Percentiles rank a stretch among this genome's conserved stretches.
Conservation (phyloP, 2,888 invertebrate genomes). For the Psylliodes chrysocephalus region DNA sequence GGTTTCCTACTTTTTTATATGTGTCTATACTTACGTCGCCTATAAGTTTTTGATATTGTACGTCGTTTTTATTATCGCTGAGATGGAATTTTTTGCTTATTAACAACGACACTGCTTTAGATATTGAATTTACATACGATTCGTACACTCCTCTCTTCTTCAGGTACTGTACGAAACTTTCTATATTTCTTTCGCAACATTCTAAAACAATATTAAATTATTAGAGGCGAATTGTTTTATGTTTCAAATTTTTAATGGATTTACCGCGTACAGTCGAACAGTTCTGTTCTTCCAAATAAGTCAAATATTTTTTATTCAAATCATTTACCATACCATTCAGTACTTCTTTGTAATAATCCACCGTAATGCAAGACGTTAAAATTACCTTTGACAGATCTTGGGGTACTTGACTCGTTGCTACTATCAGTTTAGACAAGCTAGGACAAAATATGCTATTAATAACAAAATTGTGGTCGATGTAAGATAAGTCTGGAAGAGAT, state of each 20-base stretch:
- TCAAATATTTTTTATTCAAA: constrained; percentile 54
- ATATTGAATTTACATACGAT: constrained; percentile 54
- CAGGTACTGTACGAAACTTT: constrained; percentile 49
- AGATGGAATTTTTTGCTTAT: constrained; percentile 49
- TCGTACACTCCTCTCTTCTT: constrained; percentile 51
- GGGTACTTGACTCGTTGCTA: not conserved
- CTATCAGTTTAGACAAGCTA: constrained; percentile 22
- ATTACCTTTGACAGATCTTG: constrained; percentile 20
- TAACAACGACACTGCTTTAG: constrained; percentile 50
- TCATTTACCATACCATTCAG: constrained; percentile 53
- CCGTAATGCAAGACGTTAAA: constrained; percentile 51
- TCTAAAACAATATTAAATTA: constrained; percentile 24
- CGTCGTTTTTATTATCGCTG: constrained; percentile 38
- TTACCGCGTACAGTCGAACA: no score
- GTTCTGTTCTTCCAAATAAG: no score
- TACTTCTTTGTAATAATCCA: constrained; percentile 54
- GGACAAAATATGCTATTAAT: not conserved
- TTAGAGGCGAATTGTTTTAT: no score
- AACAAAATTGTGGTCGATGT: no score
- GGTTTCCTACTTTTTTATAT: no score
- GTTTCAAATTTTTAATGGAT: no score
- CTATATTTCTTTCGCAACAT: constrained; percentile 30
- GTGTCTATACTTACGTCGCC: constrained; percentile 40
- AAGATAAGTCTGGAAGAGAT: no score
- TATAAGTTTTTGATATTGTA: constrained; percentile 51